phyloP scores from a whole-genome alignment of 2,113 vertebrate genomes.

The Saimiri boliviensis region DNA sequence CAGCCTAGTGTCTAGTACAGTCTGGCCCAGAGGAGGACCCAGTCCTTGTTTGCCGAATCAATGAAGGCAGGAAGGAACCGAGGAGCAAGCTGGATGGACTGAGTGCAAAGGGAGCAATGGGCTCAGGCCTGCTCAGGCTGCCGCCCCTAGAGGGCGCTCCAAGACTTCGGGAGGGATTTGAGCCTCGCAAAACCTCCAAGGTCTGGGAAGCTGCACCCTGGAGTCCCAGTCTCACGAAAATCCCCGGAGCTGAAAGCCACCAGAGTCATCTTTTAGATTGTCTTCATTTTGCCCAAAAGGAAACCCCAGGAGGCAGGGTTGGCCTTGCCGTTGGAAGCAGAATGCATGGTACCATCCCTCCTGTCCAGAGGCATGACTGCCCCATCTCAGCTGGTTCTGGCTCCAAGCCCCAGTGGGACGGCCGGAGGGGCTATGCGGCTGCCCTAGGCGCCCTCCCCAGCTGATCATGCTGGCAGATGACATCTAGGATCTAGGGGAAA shows the following conservation, averaged over 20 bases:
- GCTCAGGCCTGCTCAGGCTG: not conserved
- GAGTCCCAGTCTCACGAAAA: not conserved
- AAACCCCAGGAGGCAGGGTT: not conserved
- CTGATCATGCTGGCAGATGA: not conserved
- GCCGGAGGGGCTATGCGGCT: not conserved
- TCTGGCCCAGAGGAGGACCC: not conserved
- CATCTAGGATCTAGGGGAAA: not conserved
- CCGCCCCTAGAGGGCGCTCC: slow-evolving; percentile 60
- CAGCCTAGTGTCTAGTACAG: not conserved
- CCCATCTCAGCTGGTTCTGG: not conserved
- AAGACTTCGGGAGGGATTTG: slow-evolving; percentile 26
- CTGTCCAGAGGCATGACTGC: not conserved
- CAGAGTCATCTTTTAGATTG: not conserved
- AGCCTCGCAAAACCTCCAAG: not conserved
- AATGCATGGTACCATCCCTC: not conserved
- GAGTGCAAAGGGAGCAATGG: not conserved
- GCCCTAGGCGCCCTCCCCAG: not conserved
- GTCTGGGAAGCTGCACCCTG: not conserved
- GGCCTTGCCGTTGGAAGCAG: not conserved
- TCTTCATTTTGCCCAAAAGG: not conserved
- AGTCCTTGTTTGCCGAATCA: not conserved
- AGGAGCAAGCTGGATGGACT: not conserved
- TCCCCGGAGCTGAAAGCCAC: not conserved
- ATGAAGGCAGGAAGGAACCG: not conserved
- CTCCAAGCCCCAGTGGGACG: not conserved